A percentile compares a stretch with the other conserved stretches of the same genome.
These are phyloP conservation scores for Megalonaias nervosa DNA, from an alignment of 1,140 invertebrate species.

Conservation along the genomic window DNA sequence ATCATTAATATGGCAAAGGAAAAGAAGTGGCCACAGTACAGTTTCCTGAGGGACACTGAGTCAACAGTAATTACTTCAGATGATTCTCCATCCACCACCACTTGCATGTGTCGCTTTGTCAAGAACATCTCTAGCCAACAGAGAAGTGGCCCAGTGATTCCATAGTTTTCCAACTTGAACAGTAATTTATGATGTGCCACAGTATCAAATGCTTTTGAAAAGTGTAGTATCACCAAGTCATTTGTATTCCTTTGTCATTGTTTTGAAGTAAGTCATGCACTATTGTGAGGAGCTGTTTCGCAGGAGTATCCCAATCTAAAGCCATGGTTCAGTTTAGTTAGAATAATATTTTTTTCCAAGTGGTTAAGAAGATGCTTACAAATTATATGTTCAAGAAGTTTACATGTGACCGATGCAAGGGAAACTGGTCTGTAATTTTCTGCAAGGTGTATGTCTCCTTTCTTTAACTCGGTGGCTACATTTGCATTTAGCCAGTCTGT, in stretches of 20 bases:
- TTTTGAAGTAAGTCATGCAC: too few species aligned
- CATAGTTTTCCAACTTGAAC: too few species aligned
- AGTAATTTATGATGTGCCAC: constrained; percentile 27
- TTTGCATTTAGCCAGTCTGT: too few species aligned
- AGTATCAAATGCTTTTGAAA: constrained; percentile 36
- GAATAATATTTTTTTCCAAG: constrained; percentile 24
- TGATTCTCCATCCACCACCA: constrained; percentile 4
- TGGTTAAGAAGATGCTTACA: too few species aligned
- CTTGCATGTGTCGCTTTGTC: too few species aligned
- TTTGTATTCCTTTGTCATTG: constrained; percentile 7
- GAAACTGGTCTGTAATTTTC: too few species aligned
- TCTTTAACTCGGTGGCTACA: too few species aligned
- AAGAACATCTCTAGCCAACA: constrained; percentile 16
- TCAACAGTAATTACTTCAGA: not conserved
- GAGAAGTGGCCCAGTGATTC: constrained; percentile 15
- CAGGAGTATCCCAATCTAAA: too few species aligned
- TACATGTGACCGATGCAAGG: too few species aligned
- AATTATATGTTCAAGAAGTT: constrained; percentile 34
- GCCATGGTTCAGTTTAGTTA: constrained; percentile 27
- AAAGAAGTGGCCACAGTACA: constrained; percentile 9
- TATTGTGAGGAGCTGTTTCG: too few species aligned
- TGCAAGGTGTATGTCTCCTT: too few species aligned
- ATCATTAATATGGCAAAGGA: constrained; percentile 35
- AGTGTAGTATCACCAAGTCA: constrained; percentile 31
- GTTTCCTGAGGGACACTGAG: constrained; percentile 8